These are phyloP conservation scores for Clostera curtula DNA, from an alignment of 2,888 invertebrate genomes.

Conservation along the genomic window DNA sequence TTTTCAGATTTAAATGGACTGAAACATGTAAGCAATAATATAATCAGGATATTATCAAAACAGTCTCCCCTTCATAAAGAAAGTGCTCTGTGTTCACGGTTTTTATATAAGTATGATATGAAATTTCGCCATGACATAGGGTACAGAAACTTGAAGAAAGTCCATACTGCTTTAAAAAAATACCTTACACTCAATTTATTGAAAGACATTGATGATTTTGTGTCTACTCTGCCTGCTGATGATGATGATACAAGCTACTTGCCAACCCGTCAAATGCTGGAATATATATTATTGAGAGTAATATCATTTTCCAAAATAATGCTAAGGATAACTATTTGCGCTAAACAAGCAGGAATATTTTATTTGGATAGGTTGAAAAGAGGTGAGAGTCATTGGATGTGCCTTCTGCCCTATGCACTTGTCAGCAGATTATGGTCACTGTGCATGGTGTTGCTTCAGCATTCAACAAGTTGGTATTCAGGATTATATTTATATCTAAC, in stretches of 20 bases:
- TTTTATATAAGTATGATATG: constrained; percentile 74
- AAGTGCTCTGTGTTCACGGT: constrained; percentile 70
- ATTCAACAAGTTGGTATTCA: constrained; percentile 68
- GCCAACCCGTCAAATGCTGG: constrained; percentile 76
- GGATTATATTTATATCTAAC: constrained; percentile 48
- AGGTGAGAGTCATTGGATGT: constrained; percentile 74
- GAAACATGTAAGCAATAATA: constrained; percentile 34
- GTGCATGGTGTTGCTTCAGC: constrained; percentile 56
- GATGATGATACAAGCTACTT: constrained; percentile 41
- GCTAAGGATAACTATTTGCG: constrained; percentile 59
- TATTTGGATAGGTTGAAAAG: constrained; percentile 66
- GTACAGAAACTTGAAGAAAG: constrained; percentile 68
- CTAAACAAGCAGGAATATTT: constrained; percentile 63
- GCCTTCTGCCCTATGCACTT: constrained; percentile 69
- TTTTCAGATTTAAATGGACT: constrained; percentile 46
- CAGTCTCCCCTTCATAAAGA: constrained; percentile 70
- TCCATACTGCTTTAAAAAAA: constrained; percentile 65
- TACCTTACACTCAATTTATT: constrained; percentile 61
- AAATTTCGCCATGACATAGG: constrained; percentile 77
- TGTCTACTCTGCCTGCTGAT: constrained; percentile 37
- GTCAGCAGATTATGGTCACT: constrained; percentile 73
- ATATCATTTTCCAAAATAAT: constrained; percentile 74
- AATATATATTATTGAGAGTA: constrained; percentile 69
- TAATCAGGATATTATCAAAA: constrained; percentile 42
- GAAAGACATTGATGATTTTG: constrained; percentile 56